Evolutionary conservation across 64 coral and sea anemone species (phyloP).

Genomic region (Stichodactyla mertensii): DNA sequence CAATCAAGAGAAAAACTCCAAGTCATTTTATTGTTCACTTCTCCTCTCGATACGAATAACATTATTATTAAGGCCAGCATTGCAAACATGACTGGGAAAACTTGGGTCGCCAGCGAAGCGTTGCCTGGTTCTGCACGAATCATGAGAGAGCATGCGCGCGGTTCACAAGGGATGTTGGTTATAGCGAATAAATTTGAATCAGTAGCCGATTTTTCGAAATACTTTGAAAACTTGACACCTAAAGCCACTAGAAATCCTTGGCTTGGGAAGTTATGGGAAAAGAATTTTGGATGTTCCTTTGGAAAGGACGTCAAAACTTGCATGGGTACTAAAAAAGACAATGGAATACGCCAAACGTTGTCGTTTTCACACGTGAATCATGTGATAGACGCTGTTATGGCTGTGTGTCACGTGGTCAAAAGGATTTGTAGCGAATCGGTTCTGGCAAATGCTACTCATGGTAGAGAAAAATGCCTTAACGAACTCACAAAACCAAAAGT

Average conservation of each 20-base stretch:
- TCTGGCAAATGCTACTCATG: not conserved
- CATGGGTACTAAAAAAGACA: not conserved
- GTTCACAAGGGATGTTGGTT: constrained; percentile 11
- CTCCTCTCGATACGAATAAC: constrained; percentile 16
- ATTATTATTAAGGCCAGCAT: constrained; percentile 1
- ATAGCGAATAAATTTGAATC: not conserved
- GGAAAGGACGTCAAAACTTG: not conserved
- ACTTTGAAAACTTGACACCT: constrained; percentile 26
- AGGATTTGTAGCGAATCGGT: not conserved
- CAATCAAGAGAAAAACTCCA: not conserved
- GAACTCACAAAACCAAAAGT: constrained; percentile 6
- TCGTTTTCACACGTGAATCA: constrained; percentile 25
- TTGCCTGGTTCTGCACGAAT: constrained; percentile 1
- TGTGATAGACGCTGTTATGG: constrained; percentile 55
- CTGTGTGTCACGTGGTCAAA: constrained; percentile 40
- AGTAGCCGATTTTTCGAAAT: constrained; percentile 20
- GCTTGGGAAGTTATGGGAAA: constrained; percentile 30
- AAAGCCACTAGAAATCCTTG: constrained; percentile 24
- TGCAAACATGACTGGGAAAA: constrained; percentile 9
- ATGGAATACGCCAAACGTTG: not conserved
- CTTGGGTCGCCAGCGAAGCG: constrained; percentile 45
- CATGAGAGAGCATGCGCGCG: not conserved
- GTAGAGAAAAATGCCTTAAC: not conserved
- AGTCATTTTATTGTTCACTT: constrained; percentile 48
- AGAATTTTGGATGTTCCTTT: constrained; percentile 19